A percentile compares a stretch with the other conserved stretches of the same genome.
These are phyloP conservation scores for Rotaria sp. DNA, from an alignment of 2,888 invertebrate species.

Conservation along the genomic window DNA sequence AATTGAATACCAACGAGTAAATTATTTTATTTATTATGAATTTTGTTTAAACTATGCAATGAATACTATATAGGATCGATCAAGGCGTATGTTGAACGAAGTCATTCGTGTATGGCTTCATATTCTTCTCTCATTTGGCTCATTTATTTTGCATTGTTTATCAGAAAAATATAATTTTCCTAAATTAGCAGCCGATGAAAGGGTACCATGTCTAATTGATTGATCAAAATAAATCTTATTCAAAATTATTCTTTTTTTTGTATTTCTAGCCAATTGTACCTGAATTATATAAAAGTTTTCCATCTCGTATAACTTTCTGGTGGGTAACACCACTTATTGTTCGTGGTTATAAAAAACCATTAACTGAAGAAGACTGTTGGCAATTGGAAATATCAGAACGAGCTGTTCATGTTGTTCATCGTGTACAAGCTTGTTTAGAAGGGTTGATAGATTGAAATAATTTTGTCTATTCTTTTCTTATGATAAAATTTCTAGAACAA, in stretches of 20 bases:
- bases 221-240: too few species aligned
- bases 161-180: background rate
- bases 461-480: background rate
- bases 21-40: background rate
- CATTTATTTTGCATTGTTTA: background rate
- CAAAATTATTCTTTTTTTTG: background rate
- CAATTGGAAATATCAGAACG: background rate
- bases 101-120: constrained; percentile 4
- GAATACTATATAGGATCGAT: background rate
- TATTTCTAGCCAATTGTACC: background rate
- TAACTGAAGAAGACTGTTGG: constrained; percentile 25
- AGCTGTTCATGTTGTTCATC: constrained; percentile 6
- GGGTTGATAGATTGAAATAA: background rate
- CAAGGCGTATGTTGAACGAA: background rate
- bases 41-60: background rate
- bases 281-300: background rate
- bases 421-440: background rate
- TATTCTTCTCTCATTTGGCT: background rate
- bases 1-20: background rate
- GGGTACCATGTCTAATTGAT: background rate
- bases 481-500: background rate
- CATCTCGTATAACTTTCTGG: background rate
- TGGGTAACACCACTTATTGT: constrained; percentile 14
- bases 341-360: background rate
- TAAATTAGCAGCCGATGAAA: background rate